A percentile compares a stretch with the other conserved stretches of the same genome.
Conservation (phyloP, 2,888 invertebrate species). For the Trisateles emortualis region DNA sequence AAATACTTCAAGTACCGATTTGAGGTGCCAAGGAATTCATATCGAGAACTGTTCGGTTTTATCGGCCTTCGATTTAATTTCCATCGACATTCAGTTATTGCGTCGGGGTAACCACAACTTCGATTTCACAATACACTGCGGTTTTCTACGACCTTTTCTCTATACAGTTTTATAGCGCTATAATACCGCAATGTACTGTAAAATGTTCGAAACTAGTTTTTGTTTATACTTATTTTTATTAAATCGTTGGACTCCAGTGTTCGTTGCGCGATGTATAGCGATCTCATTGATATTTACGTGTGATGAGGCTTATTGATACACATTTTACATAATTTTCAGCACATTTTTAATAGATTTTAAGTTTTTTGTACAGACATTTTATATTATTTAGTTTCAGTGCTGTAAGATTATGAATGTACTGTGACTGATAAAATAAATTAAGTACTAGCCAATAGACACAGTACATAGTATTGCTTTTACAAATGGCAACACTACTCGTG, state of each 20-base stretch:
- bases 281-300: conserved; percentile 76
- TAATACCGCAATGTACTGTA: conserved; percentile 21
- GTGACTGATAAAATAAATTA: conserved; percentile 5
- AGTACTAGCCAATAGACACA: background rate
- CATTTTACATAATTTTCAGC: conserved; percentile 53
- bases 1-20: conserved; percentile 18
- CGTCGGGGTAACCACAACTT: conserved; percentile 20
- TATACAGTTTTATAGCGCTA: conserved; percentile 8
- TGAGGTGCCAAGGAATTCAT: conserved; percentile 33
- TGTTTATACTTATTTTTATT: conserved; percentile 12
- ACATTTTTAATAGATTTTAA: conserved; percentile 62
- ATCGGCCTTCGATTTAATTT: conserved; percentile 14
- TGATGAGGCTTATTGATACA: conserved; percentile 74
- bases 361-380: conserved; percentile 70
- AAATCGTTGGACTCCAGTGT: conserved; percentile 29
- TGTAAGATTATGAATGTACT: conserved; percentile 42
- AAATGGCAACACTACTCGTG: background rate
- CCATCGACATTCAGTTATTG: background rate
- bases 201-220: conserved; percentile 17
- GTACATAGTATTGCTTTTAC: background rate
- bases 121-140: conserved; percentile 25
- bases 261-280: conserved; percentile 53
- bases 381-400: conserved; percentile 63
- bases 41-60: conserved; percentile 12
- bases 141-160: conserved; percentile 20